phyloP scores from a whole-genome alignment of 2,113 vertebrate genomes.

The Hydropotes inermis region DNA sequence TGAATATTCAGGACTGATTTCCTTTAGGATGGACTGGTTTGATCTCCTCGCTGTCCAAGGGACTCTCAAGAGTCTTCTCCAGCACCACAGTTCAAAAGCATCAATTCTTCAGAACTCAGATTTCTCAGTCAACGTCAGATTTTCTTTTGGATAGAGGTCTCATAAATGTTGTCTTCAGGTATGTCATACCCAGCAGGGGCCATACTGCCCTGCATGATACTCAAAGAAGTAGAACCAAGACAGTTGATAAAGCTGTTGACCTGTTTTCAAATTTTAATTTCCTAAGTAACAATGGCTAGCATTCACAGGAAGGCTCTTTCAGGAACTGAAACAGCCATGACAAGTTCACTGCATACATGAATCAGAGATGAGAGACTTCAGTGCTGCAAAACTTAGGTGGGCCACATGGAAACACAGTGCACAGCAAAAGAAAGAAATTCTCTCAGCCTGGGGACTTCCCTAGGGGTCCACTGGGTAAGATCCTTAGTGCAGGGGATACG shows the following conservation, averaged over 20 bases:
- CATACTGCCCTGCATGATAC: fast-evolving
- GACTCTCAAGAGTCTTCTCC: not conserved
- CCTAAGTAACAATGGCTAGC: not conserved
- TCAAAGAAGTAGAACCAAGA: fast-evolving
- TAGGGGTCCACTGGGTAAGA: not conserved
- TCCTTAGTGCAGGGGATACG: not conserved
- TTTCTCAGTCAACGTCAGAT: not conserved
- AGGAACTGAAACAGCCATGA: not conserved
- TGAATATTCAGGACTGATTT: not conserved
- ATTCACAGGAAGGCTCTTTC: not conserved
- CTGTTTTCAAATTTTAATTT: not conserved
- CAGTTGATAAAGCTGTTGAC: no score
- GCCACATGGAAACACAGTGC: not conserved
- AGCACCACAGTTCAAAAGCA: not conserved
- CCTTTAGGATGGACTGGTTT: not conserved
- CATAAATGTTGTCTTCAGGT: not conserved
- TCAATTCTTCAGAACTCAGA: not conserved
- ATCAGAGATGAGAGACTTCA: not conserved
- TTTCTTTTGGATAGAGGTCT: not conserved
- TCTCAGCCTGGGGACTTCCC: not conserved
- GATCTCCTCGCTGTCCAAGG: not conserved
- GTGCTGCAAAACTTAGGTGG: not conserved
- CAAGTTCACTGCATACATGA: no score
- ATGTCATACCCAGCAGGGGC: fast-evolving
- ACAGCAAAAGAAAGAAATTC: not conserved